Evolutionary conservation across 2,113 vertebrate genomes (phyloP).

Genomic region (Antechinus stuartii): DNA sequence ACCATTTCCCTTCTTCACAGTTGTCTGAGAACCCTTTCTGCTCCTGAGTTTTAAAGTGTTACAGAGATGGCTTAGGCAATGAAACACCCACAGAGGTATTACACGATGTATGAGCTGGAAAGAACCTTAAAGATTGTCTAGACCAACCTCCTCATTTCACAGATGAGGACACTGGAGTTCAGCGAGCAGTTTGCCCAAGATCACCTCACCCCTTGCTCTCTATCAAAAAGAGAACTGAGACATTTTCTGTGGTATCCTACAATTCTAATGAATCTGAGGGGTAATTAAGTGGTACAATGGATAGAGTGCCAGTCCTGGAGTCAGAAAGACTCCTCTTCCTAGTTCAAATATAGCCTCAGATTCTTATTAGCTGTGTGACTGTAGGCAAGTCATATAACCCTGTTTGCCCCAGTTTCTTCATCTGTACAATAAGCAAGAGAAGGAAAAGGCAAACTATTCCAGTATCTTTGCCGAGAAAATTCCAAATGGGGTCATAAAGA

Average conservation of each 20-base stretch:
- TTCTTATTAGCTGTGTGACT: neutral
- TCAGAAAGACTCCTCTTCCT: neutral
- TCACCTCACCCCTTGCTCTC: neutral
- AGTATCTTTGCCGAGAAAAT: neutral
- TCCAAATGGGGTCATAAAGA: neutral
- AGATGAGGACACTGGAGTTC: too few relatives aligned
- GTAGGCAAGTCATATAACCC: neutral
- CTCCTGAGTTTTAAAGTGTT: neutral
- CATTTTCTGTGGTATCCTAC: neutral
- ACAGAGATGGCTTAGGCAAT: too few relatives aligned
- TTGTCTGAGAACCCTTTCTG: neutral
- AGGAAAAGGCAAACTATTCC: neutral
- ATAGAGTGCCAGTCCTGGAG: neutral
- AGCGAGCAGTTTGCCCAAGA: too few relatives aligned
- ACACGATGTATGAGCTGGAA: too few relatives aligned
- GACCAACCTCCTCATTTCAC: too few relatives aligned
- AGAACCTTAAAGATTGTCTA: too few relatives aligned
- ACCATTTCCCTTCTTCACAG: neutral
- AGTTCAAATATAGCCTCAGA: neutral
- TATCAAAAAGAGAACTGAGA: neutral
- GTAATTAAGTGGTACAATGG: neutral
- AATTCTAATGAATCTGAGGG: neutral
- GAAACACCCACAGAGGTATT: too few relatives aligned
- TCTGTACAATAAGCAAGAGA: neutral
- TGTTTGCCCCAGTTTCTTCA: neutral